phyloP scores from a whole-genome alignment of 2,888 invertebrate genomes.

The Melolontha melolontha region DNA sequence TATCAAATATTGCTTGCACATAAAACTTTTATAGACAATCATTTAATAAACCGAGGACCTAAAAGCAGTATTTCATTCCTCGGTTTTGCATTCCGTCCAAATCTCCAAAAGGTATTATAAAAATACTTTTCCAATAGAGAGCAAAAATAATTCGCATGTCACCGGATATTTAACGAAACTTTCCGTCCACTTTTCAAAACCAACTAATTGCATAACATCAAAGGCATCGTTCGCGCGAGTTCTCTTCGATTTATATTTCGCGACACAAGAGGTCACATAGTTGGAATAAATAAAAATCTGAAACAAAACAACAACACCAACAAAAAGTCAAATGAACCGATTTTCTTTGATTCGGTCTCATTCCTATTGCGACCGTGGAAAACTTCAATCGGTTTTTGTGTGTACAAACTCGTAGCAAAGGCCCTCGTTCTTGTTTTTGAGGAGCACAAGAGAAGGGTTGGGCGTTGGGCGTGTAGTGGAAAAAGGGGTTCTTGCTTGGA shows the following conservation, averaged over 20 bases:
- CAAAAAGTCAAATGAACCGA: conserved; percentile 59
- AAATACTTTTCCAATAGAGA: conserved; percentile 1
- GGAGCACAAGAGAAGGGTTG: conserved; percentile 10
- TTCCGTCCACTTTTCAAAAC: conserved; percentile 32
- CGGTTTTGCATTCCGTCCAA: neutral
- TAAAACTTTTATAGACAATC: too few species aligned
- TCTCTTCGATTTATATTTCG: conserved; percentile 22
- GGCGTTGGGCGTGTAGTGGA: conserved; percentile 1
- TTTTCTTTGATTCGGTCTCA: conserved; percentile 60
- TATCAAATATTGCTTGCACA: too few species aligned
- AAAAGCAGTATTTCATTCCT: conserved; percentile 30
- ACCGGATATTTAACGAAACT: conserved; percentile 24
- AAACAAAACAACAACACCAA: conserved; percentile 14
- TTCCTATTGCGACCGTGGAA: conserved; percentile 54
- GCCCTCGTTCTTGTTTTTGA: conserved; percentile 50
- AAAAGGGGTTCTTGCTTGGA: conserved; percentile 9
- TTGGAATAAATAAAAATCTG: conserved; percentile 22
- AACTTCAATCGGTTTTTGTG: conserved; percentile 59
- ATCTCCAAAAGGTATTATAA: neutral
- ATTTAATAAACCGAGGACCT: conserved; percentile 5
- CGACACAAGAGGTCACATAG: conserved; percentile 16
- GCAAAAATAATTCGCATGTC: conserved; percentile 29
- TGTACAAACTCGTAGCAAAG: conserved; percentile 60
- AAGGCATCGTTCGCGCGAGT: conserved; percentile 30
- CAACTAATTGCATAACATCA: conserved; percentile 50